Evolutionary conservation across 2,888 invertebrate species (phyloP).

Genomic region (Euproctis similis): DNA sequence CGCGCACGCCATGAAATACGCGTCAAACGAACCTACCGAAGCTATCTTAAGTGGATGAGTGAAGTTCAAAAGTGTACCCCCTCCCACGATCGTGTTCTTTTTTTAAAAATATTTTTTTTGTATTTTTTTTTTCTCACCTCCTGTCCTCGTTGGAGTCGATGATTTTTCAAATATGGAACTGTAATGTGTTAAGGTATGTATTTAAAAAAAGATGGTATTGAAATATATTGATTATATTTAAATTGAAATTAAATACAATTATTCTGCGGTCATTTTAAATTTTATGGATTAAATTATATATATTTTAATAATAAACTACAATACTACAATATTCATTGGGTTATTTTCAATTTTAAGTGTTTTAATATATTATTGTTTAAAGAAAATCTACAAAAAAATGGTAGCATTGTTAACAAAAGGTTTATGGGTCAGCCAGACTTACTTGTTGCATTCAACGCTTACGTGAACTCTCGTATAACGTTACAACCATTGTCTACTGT

Average conservation of each 20-base stretch:
- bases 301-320: too few species aligned
- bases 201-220: too few species aligned
- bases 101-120: conserved; percentile 2
- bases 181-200: too few species aligned
- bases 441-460: conserved; percentile 50
- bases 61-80: conserved; percentile 26
- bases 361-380: too few species aligned
- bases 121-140: too few species aligned
- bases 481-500: too few species aligned
- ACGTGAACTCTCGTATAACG: conserved; percentile 22
- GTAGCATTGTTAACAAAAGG: conserved; percentile 24
- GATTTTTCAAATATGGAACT: too few species aligned
- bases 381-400: too few species aligned
- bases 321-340: too few species aligned
- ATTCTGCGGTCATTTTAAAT: neutral
- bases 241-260: conserved; percentile 8
- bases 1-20: conserved; percentile 25
- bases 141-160: too few species aligned
- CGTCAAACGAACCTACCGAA: conserved; percentile 31
- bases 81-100: conserved; percentile 13
- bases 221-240: conserved; percentile 16
- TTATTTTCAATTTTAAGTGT: too few species aligned
- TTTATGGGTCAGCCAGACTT: conserved; percentile 28
- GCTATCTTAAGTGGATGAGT: conserved; percentile 34
- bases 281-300: too few species aligned